A percentile compares a stretch with the other conserved stretches of the same genome.
phyloP scores from a whole-genome alignment of 2,797 vertebrate genomes.

The Cuniculus paca region DNA sequence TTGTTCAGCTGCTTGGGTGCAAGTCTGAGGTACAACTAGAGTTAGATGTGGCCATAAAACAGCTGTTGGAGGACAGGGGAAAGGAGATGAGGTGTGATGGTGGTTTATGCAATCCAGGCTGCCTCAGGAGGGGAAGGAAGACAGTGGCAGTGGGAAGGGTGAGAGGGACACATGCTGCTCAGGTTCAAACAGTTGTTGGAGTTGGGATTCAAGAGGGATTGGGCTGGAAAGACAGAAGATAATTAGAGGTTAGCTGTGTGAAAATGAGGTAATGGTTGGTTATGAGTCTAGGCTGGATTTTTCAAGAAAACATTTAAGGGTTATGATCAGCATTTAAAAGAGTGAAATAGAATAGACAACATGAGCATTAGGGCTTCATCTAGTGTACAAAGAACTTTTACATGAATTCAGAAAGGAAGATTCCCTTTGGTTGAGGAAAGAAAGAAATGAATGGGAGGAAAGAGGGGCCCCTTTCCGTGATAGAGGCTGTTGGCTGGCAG shows the following conservation, averaged over 20 bases:
- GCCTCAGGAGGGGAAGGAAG: not conserved
- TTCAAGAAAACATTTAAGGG: slow-evolving; percentile 47
- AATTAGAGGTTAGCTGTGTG: not conserved
- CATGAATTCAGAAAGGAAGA: not conserved
- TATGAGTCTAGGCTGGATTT: slow-evolving; percentile 21
- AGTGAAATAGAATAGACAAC: slow-evolving; percentile 5
- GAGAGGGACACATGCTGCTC: not conserved
- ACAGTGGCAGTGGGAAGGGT: not conserved
- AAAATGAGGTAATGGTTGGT: not conserved
- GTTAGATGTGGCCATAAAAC: not conserved
- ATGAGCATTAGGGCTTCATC: not conserved
- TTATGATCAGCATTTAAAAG: not conserved
- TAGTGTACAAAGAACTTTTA: not conserved
- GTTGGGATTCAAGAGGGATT: not conserved
- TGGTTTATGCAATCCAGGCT: not conserved
- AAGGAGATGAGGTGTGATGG: not conserved
- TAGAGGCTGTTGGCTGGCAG: not conserved
- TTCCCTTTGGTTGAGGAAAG: not conserved
- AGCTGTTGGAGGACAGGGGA: not conserved
- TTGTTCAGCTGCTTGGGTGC: not conserved
- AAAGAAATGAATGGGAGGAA: not conserved
- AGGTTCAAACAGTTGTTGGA: not conserved
- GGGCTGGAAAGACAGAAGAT: not conserved
- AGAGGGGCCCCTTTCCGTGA: not conserved
- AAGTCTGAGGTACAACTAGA: not conserved